Conservation (phyloP, 1,140 invertebrate genomes). For the Hyles euphorbiae region DNA sequence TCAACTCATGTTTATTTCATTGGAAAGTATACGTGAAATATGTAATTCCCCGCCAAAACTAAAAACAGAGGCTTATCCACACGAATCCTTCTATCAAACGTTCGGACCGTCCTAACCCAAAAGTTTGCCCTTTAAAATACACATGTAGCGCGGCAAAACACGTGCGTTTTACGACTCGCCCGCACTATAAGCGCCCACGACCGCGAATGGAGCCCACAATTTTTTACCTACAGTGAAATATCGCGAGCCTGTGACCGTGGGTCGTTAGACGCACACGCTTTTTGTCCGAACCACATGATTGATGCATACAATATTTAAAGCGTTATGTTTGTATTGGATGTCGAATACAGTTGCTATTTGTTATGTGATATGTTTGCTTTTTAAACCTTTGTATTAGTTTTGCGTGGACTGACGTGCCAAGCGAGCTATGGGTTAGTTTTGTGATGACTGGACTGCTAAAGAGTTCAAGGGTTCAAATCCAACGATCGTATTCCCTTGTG, state of each 20-base stretch:
- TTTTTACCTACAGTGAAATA: conserved; percentile 39
- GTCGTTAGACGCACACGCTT: conserved; percentile 8
- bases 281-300: conserved; percentile 8
- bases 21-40: too few relatives aligned
- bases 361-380: background rate
- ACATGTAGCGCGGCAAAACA: conserved; percentile 59
- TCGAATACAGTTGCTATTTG: background rate
- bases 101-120: conserved; percentile 61
- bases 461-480: too few relatives aligned
- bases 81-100: conserved; percentile 16
- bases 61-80: conserved; percentile 29
- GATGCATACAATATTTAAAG: conserved; percentile 8
- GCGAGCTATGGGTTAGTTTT: background rate
- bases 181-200: conserved; percentile 40
- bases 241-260: conserved; percentile 13
- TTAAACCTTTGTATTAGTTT: background rate
- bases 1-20: too few relatives aligned
- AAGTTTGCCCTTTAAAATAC: conserved; percentile 62
- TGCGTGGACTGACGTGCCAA: background rate
- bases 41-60: too few relatives aligned
- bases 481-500: too few relatives aligned
- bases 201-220: conserved; percentile 52
- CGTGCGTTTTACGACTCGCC: conserved; percentile 63
- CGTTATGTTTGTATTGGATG: conserved; percentile 1
- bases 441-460: too few relatives aligned